Percentiles rank a stretch among this genome's conserved stretches.
phyloP scores from a whole-genome alignment of 2,888 invertebrate species.

The Drosophila sordidula region DNA sequence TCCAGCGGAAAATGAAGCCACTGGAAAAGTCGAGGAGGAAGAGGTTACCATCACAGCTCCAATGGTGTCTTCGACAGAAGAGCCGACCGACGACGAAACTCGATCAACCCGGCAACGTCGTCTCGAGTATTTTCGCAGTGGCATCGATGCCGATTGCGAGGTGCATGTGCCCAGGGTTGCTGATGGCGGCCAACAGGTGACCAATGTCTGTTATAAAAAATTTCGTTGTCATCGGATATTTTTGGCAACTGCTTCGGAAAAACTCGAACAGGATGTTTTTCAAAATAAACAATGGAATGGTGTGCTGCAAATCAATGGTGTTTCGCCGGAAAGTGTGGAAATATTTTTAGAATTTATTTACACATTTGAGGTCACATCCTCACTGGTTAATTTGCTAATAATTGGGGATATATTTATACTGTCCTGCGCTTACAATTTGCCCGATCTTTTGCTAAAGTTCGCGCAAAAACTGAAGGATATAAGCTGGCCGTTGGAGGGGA shows the following conservation, averaged over 20 bases:
- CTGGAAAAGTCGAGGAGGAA: background rate
- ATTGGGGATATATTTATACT: slow-evolving; percentile 55
- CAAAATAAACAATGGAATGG: slow-evolving; percentile 59
- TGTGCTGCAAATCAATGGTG: slow-evolving; percentile 58
- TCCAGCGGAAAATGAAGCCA: rapidly evolving
- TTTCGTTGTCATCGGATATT: slow-evolving; percentile 61
- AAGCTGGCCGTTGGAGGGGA: slow-evolving; percentile 42
- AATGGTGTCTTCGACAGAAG: background rate
- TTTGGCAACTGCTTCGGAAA: slow-evolving; percentile 59
- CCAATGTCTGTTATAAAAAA: slow-evolving; percentile 50
- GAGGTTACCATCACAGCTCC: background rate
- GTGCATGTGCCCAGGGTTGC: slow-evolving; percentile 43
- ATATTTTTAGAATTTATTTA: slow-evolving; percentile 62
- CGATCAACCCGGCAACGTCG: slow-evolving; percentile 30
- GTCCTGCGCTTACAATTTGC: slow-evolving; percentile 53
- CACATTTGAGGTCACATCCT: slow-evolving; percentile 50
- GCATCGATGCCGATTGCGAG: slow-evolving; percentile 53
- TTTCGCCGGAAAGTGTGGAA: slow-evolving; percentile 58
- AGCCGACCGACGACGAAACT: background rate
- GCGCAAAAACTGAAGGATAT: slow-evolving; percentile 18
- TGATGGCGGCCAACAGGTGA: background rate
- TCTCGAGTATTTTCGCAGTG: slow-evolving; percentile 47
- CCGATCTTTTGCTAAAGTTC: slow-evolving; percentile 47
- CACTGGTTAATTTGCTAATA: slow-evolving; percentile 6
- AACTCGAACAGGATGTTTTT: slow-evolving; percentile 56